Conservation (phyloP, 1,140 invertebrate genomes). For the Arctopsyche grandis region DNA sequence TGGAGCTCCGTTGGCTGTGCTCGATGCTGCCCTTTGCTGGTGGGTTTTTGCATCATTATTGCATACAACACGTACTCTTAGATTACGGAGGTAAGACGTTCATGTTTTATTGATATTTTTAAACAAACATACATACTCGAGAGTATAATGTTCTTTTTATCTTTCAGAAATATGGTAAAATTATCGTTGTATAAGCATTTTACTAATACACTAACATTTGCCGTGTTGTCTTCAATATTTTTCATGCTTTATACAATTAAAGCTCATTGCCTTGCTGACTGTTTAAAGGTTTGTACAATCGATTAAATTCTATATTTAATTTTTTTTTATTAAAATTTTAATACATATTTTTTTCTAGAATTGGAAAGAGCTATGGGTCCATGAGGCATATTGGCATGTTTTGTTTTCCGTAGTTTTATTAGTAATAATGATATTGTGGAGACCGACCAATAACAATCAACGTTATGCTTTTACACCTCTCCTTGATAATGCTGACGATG, state of each 20-base stretch:
- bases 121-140: neutral
- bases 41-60: conserved; percentile 92
- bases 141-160: conserved; percentile 35
- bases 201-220: conserved; percentile 91
- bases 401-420: conserved; percentile 87
- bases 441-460: conserved; percentile 95
- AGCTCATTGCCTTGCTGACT: conserved; percentile 75
- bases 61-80: conserved; percentile 87
- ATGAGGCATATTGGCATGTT: conserved; percentile 95
- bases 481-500: conserved; percentile 86
- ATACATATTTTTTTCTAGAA: conserved; percentile 67
- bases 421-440: conserved; percentile 94
- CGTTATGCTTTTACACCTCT: conserved; percentile 93
- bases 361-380: conserved; percentile 92
- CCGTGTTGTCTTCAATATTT: conserved; percentile 86
- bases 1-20: conserved; percentile 76
- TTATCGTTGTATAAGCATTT: conserved; percentile 91
- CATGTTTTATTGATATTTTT: neutral
- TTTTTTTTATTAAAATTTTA: neutral
- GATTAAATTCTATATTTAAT: neutral
- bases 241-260: conserved; percentile 94
- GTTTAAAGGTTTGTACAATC: conserved; percentile 74
- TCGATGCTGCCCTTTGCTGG: conserved; percentile 80
- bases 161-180: conserved; percentile 84
- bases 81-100: conserved; percentile 73